A percentile compares a stretch with the other conserved stretches of the same genome.
These are phyloP conservation scores for Timema podura DNA, from an alignment of 2,888 invertebrate species.

Conservation along the genomic window DNA sequence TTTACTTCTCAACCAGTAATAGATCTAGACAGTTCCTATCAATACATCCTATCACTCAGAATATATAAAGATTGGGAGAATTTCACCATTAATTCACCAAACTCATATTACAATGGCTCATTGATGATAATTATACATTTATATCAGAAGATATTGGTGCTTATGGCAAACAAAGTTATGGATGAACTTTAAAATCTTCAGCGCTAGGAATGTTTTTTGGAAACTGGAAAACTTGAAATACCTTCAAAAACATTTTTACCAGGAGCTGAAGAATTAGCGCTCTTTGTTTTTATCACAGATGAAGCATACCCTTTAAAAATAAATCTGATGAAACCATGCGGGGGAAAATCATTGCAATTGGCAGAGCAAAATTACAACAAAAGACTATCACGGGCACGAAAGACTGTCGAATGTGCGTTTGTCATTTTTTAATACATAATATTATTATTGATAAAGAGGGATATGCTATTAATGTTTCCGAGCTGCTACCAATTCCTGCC, in stretches of 20 bases:
- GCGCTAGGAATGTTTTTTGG: not conserved
- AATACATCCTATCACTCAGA: no score
- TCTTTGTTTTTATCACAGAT: slow-evolving; percentile 21
- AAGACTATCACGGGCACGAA: slow-evolving; percentile 20
- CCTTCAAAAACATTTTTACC: not conserved
- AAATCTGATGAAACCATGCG: slow-evolving; percentile 7
- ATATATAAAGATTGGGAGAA: no score
- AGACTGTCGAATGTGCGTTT: slow-evolving; percentile 25
- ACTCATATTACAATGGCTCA: no score
- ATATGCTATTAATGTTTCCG: not conserved
- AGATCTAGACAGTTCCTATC: no score
- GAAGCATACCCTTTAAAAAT: slow-evolving; percentile 19
- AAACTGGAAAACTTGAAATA: not conserved
- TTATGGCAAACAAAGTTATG: not conserved
- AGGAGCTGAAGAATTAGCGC: not conserved
- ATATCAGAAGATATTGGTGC: not conserved
- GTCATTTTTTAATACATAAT: slow-evolving; percentile 27
- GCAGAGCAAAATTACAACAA: slow-evolving; percentile 19
- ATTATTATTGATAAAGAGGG: slow-evolving; percentile 28
- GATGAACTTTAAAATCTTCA: not conserved
- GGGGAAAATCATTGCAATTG: not conserved
- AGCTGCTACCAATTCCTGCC: not conserved
- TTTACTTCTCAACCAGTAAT: no score
- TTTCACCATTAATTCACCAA: no score
- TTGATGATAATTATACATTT: not conserved